Evolutionary conservation across 1,140 invertebrate species (phyloP).

Genomic region (Papilio polyxenes): DNA sequence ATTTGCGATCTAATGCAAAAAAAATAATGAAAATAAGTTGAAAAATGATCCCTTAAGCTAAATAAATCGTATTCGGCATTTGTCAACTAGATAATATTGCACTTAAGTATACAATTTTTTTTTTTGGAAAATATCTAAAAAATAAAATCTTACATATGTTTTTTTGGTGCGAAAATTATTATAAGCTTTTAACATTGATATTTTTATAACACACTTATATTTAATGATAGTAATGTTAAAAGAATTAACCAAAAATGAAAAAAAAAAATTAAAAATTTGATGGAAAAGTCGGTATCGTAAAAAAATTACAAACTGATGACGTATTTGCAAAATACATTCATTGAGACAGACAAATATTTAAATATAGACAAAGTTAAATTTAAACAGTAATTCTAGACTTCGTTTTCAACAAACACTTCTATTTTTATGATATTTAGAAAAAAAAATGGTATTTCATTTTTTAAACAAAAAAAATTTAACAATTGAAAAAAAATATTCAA

Average conservation of each 20-base stretch:
- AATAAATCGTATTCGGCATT: background rate
- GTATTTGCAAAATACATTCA: background rate
- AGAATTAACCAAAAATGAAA: background rate
- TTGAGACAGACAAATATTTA: background rate
- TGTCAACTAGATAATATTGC: slow-evolving; percentile 5
- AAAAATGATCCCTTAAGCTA: background rate
- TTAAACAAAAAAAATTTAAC: too few species aligned
- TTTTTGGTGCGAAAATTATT: slow-evolving; percentile 30
- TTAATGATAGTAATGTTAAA: slow-evolving; percentile 4
- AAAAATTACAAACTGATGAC: background rate
- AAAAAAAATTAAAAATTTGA: background rate
- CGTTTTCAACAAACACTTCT: too few species aligned
- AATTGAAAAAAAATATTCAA: background rate
- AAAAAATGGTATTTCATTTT: too few species aligned
- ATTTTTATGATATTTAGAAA: too few species aligned
- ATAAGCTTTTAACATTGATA: slow-evolving; percentile 27
- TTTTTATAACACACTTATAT: slow-evolving; percentile 22
- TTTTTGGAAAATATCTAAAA: slow-evolving; percentile 23
- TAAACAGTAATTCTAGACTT: background rate
- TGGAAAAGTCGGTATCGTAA: background rate
- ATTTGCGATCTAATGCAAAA: background rate
- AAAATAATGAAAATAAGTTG: too few species aligned
- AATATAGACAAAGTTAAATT: background rate
- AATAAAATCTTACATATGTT: background rate
- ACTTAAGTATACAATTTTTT: slow-evolving; percentile 4